Conservation (phyloP, 2,888 invertebrate genomes). For the Bursaphelenchus okinawaensis region DNA sequence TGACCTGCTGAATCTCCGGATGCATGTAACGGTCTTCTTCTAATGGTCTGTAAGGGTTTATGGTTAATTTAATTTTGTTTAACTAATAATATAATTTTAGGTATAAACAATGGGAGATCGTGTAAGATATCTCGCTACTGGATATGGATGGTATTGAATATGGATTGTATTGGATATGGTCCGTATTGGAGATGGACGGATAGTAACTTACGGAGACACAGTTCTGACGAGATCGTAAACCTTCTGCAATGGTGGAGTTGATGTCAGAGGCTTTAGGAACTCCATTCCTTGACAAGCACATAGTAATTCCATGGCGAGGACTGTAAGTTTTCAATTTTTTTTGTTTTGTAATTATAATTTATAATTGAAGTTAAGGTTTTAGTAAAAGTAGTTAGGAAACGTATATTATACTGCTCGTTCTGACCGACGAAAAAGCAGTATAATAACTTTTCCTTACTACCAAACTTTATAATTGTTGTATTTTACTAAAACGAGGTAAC, state of each 20-base stretch:
- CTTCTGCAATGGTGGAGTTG: conserved; percentile 67
- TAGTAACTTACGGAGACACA: conserved; percentile 61
- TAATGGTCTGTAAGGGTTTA: conserved; percentile 62
- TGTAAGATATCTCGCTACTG: too few relatives aligned
- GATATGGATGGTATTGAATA: too few relatives aligned
- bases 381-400: too few relatives aligned
- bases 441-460: too few relatives aligned
- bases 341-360: too few relatives aligned
- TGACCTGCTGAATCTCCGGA: conserved; percentile 66
- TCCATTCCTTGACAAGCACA: conserved; percentile 69
- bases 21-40: conserved; percentile 67
- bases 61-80: neutral
- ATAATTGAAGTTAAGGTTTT: too few relatives aligned
- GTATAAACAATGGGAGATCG: neutral
- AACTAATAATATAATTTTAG: neutral
- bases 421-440: too few relatives aligned
- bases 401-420: too few relatives aligned
- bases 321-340: conserved; percentile 55
- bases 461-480: too few relatives aligned
- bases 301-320: conserved; percentile 68
- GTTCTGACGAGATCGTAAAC: conserved; percentile 66
- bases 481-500: too few relatives aligned
- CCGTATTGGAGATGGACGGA: neutral
- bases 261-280: conserved; percentile 66
- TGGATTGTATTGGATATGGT: conserved; percentile 2